A percentile compares a stretch with the other conserved stretches of the same genome.
These are phyloP conservation scores for Drosophila paranaensis DNA, from an alignment of 2,888 invertebrate genomes.

Conservation along the genomic window DNA sequence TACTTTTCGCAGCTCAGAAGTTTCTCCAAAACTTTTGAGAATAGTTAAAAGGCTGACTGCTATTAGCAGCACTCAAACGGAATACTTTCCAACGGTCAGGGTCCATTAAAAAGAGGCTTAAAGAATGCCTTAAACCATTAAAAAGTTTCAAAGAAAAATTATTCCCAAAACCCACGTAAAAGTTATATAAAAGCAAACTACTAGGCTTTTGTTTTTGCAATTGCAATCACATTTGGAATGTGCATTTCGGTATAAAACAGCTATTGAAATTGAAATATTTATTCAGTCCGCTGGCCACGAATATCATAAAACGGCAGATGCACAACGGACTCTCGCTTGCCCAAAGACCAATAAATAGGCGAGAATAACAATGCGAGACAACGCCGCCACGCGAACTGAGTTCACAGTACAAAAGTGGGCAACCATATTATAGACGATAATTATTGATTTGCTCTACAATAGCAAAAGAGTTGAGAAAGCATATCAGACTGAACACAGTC, in stretches of 20 bases:
- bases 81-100: constrained; percentile 30
- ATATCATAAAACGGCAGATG: neutral
- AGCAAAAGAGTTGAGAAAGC: neutral
- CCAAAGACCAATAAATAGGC: neutral
- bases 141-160: constrained; percentile 29
- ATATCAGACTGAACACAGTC: neutral
- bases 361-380: neutral
- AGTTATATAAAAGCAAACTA: neutral
- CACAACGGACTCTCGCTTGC: no score
- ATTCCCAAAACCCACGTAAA: neutral
- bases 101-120: constrained; percentile 42
- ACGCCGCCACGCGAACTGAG: neutral
- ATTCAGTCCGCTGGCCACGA: neutral
- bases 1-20: constrained; percentile 25
- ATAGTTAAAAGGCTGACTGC: constrained; percentile 38
- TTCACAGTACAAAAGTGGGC: neutral
- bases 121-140: constrained; percentile 27
- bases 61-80: constrained; percentile 29
- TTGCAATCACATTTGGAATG: neutral
- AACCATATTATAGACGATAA: neutral
- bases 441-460: neutral
- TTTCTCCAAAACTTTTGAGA: constrained; percentile 33
- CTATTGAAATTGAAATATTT: constrained; percentile 7
- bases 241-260: neutral
- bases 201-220: neutral